Base-by-base conservation (phyloP, 2,113 vertebrate genomes). In the Hyperopisus bebe region DNA sequence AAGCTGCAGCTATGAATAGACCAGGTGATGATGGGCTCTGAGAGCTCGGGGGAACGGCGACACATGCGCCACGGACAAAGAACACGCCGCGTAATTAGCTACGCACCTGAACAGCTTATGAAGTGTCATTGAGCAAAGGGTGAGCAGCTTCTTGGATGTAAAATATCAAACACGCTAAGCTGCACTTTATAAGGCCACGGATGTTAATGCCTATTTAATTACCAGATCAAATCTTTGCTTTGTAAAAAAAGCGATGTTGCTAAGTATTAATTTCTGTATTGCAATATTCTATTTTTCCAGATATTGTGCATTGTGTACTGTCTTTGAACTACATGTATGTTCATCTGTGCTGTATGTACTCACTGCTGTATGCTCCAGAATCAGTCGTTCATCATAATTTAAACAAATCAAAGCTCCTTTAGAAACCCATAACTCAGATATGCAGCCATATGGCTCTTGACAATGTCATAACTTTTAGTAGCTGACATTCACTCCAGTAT, bases 1-100 rank as follows among this genome's bases (percentile, higher is more conserved):
- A 82, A 84, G 66, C 53, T 62, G 55, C 53, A 50, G 82, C 83
- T 90, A 90, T 90, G 51, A 87, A 90, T 90, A 90, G 89, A 90
- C 3, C 55, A 87, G 89, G 89, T 90, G 89, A 87, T 90, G 85
- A 87, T 42, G 86, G 74, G 55, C 83, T 70, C 13, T 24, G 44
- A 86, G 44, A 90, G 82, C 82, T 47, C 8, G 0, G 74, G 74
- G 74, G 4, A 42, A 42, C 13, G 0, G 74, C 35, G 5, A 42
- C 35, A 77, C 35, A 19, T 5, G 62, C 10, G 9, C 62, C 62
- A 1, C 8, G 24, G 58, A 62, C 58, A 62, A 62, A n/a, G 58
- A 27, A 62, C 58, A 27, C 8, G 24, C 0, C 8, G 24, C 62
- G 10, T 5, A 31, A 42, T 80, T 17, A 42, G 35, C 74, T 3